Base-by-base conservation (phyloP, 2,888 invertebrate species). In the Helicoverpa assulta region DNA sequence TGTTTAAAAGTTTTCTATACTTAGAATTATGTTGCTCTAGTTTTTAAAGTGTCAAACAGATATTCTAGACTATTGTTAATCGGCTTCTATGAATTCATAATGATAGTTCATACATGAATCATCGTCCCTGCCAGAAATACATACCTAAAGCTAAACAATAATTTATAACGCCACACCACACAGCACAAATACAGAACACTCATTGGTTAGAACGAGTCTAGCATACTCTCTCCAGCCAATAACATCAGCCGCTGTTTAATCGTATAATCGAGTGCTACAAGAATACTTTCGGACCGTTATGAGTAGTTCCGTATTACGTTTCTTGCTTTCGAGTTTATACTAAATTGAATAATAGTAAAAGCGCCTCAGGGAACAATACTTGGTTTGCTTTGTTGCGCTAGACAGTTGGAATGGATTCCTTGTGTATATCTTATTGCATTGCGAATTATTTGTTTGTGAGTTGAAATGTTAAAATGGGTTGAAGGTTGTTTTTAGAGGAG, bases 291-390 rank as follows among this genome's bases (percentile, higher is more conserved):
- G 37, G 33, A 64, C 67, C 62, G 69, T 74, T 80, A 73, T 56
- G 61, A 70, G 67, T 66, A 65, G 59, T 67, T 73, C 54, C 26
- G 29, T 66, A 77, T 78, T 74, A 78, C 71, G 47, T 68, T 67
- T 74, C 78, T 64, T 67, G 73, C 62, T 76, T 67, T 67, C 56
- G 63, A 71, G 68, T 74, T 75, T 63, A 71, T 43, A 82, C 51
- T 72, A 75, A 82, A 85, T 85, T 81, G 75, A 80, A 83, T 83
- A 75, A 80, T 76, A 64, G 67, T 78, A 74, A 78, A 67, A 60
- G 66, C 67, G 67, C 81, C 71, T 67, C 18, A 19, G 78, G 81
- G 80, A 67, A 70, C 70, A 64, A 80, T 72, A 57, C 61, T 18
- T 47, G 40, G 50, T 55, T 80, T 19, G 61, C 80, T 81, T 80